Base-by-base conservation (phyloP, 2,888 invertebrate species). In the Falcaria lacertinaria region DNA sequence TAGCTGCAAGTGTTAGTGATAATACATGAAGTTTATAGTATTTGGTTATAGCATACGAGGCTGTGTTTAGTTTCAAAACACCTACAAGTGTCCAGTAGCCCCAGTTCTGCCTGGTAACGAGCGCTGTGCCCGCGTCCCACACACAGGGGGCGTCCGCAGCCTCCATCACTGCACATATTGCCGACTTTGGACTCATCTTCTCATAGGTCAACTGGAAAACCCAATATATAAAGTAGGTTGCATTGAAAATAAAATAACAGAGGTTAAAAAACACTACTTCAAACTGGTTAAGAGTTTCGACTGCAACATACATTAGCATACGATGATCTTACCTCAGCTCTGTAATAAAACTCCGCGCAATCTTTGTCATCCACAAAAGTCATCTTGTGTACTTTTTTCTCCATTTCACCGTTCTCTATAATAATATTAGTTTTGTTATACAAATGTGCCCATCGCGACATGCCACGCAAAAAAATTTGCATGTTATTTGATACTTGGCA, bases 31-130 rank as follows among this genome's bases (percentile, higher is more conserved):
- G n/a, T n/a, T n/a, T n/a, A n/a, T n/a, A n/a, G n/a, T n/a, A n/a
- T n/a, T n/a, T n/a, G n/a, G n/a, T n/a, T n/a, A n/a, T n/a, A n/a
- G n/a, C n/a, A n/a, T n/a, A n/a, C n/a, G n/a, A n/a, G n/a, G n/a
- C n/a, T n/a, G n/a, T n/a, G n/a, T n/a, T n/a, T n/a, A n/a, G n/a
- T n/a, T n/a, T n/a, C n/a, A 4, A 6, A 19, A 4, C 19, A 43
- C 58, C 48, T 40, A 83, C 83, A 60, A 84, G 50, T 41, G 65
- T 72, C 83, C 82, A 84, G 43, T 63, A 71, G 0, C 81, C 84
- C 71, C 70, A 80, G 0, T 64, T 42, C 41, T 73, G 75, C 4
- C 68, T 48, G 8, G 75, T 60, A 43, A 84, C 52, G 33, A 84
- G 80, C 0, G 63, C 76, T 0, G 52, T 57, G 0, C 85, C 84